Base-by-base conservation (phyloP, 2,797 vertebrate genomes). In the Aselliscus stoliczkanus region DNA sequence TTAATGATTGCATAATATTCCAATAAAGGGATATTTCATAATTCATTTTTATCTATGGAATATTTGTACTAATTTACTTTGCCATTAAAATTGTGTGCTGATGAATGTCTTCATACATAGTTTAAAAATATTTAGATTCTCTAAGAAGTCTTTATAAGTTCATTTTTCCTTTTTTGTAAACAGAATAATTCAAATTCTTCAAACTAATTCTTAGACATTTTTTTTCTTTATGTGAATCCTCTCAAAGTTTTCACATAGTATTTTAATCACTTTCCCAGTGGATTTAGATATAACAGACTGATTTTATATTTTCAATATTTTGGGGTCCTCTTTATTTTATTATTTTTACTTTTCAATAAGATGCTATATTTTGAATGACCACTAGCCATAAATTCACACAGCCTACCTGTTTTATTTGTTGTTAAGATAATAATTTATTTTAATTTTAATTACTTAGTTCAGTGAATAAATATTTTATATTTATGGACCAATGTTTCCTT, bases 361-460 rank as follows among this genome's bases (percentile, higher is more conserved):
- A 64, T 72, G 5, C 39, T 85, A 25, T 5, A 72, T 83, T 90
- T 93, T 83, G 85, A 94, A 81, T 72, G 39, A 93, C 14, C 20
- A 42, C 4, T n/a, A 93, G 13, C 1, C 27, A 47, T 67, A 84
- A 80, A 25, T 76, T 86, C 60, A 87, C 29, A 37, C 4, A 77
- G 7, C 4, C 11, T 52, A 27, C 69, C 13, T 75, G 13, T 62
- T 62, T 72, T 2, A 65, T 65, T 42, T 67, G 7, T 60, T 84
- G 31, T 92, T 90, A 82, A 81, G 50, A 79, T 62, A 89, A 70
- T 86, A 44, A 65, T 86, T 94, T 79, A 44, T 42, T 80, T 87
- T 72, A 88, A 79, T 52, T 96, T 87, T 72, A 88, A 79, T 52
- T 96, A 93, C 44, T 93, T 84, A 42, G 14, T 62, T 58, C 23